A percentile compares a stretch with the other conserved stretches of the same genome.
These are phyloP conservation scores for Ispidina lecontei DNA, from an alignment of 2,797 vertebrate species.

Conservation along the genomic window DNA sequence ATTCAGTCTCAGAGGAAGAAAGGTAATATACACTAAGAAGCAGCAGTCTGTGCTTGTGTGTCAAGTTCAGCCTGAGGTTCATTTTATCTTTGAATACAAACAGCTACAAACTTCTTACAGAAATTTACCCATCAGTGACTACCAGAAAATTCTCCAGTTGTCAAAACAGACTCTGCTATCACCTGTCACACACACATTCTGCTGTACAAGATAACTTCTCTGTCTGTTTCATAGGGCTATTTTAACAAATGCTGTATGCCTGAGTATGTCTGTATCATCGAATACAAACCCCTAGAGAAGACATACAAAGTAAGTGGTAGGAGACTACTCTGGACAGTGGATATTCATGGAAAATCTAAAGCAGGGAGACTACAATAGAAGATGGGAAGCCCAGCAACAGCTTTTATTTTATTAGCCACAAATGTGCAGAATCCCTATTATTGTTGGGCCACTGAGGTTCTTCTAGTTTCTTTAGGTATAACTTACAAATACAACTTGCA, in stretches of 20 bases:
- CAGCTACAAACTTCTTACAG: not conserved
- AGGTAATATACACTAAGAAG: not conserved
- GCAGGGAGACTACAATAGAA: not conserved
- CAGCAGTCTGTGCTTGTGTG: not conserved
- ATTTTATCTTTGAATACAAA: not conserved
- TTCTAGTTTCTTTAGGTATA: not conserved
- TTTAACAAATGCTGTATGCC: not conserved
- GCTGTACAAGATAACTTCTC: not conserved
- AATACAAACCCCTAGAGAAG: not conserved
- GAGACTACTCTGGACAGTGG: not conserved
- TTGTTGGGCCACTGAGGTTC: not conserved
- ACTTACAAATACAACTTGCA: not conserved
- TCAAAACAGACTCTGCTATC: slow-evolving; percentile 5
- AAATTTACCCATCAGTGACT: not conserved
- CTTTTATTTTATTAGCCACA: not conserved
- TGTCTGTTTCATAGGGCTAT: not conserved
- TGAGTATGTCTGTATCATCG: not conserved
- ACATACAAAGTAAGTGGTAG: not conserved
- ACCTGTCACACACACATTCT: not conserved
- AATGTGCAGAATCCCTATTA: not conserved
- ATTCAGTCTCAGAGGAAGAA: not conserved
- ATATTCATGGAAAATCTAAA: not conserved
- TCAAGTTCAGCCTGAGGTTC: not conserved
- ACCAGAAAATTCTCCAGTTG: not conserved
- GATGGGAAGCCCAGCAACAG: not conserved